Evolutionary conservation across 2,797 vertebrate species (phyloP).

Genomic region (Linurgus olivaceus): DNA sequence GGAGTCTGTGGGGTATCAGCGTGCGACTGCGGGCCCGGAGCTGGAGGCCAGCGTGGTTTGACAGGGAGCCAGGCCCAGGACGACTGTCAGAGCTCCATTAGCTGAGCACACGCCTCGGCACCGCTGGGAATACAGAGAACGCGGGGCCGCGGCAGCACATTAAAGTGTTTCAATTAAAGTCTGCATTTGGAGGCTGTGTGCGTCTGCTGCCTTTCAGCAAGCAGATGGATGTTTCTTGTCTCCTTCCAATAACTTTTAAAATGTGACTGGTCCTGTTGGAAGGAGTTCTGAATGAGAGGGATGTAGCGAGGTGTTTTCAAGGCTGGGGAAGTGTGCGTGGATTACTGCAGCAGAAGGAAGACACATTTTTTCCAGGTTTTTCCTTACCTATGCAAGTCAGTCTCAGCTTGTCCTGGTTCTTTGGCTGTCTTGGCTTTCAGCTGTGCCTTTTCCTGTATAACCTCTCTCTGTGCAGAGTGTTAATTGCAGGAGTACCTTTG

Average conservation of each 20-base stretch:
- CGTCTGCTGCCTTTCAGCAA: slow-evolving; percentile 35
- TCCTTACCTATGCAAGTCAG: background rate
- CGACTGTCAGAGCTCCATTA: slow-evolving; percentile 10
- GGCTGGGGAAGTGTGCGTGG: background rate
- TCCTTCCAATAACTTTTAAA: slow-evolving; percentile 3
- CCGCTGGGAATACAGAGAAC: slow-evolving; percentile 35
- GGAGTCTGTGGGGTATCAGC: slow-evolving; percentile 12
- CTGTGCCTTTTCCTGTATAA: background rate
- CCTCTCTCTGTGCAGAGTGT: rapidly evolving
- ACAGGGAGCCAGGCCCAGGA: slow-evolving; percentile 25
- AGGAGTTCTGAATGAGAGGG: background rate
- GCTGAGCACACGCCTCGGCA: background rate
- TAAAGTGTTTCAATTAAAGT: background rate
- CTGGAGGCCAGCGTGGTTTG: slow-evolving; percentile 42
- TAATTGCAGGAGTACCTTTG: background rate
- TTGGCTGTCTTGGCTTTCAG: background rate
- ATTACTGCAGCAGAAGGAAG: background rate
- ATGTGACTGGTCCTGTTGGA: background rate
- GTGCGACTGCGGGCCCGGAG: background rate
- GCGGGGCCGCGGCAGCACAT: slow-evolving; percentile 9
- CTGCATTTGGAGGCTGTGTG: slow-evolving; percentile 15
- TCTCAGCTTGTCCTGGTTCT: background rate
- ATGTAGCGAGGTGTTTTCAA: background rate
- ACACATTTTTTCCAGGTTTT: background rate
- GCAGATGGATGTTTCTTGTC: background rate